Evolutionary conservation across 2,888 invertebrate species (phyloP), one percentile per base, ranked within the genome.

Genomic region (Ceriagrion tenellum): DNA sequence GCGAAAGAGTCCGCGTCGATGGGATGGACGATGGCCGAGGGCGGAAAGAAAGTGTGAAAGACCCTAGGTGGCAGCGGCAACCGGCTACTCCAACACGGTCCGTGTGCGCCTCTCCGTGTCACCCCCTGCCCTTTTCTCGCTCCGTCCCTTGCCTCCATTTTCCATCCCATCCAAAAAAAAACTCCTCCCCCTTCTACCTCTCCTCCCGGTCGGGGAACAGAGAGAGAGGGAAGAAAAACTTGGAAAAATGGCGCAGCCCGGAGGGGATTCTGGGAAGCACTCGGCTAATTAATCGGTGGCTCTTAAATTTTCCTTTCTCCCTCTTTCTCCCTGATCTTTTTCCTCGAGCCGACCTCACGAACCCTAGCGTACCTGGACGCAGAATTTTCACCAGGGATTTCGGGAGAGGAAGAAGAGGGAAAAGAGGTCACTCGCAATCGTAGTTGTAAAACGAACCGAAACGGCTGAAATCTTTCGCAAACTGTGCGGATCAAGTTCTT

Each of bases 251-350:
- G 10, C 16, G 35, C 6, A 40, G 40, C 47, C 47, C 16, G 59
- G 30, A n/a, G 30, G 26, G 81, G 35, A 35, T 81, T 30, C 81
- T 35, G 81, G 81, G 81, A 16, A 81, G 81, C 81, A 81, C 81
- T 81, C 81, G 4, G 81, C 81, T 81, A 81, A 81, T 81, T 81
- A 30, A 81, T 81, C 81, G 81, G 35, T 35, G 81, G n/a, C 35
- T 30, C 81, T 81, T 81, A 18, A 81, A 81, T 81, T 81, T 20
- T 81, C 81, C 81, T 35, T 81, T 81, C 30, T 81, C 35, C 10
- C 74, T 6, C 74, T 74, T 74, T 81, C 81, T 81, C 18, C 10
- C 74, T 8, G 69, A 26, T 69, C 69, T 69, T 69, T 81, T 81
- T 35, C 30, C 35, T 35, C 16, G 35, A 69, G 35, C 30, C 30